A percentile compares a stretch with the other conserved stretches of the same genome.
Evolutionary conservation across 1,140 invertebrate species (phyloP).

Genomic region (Teleogryllus occipitalis): DNA sequence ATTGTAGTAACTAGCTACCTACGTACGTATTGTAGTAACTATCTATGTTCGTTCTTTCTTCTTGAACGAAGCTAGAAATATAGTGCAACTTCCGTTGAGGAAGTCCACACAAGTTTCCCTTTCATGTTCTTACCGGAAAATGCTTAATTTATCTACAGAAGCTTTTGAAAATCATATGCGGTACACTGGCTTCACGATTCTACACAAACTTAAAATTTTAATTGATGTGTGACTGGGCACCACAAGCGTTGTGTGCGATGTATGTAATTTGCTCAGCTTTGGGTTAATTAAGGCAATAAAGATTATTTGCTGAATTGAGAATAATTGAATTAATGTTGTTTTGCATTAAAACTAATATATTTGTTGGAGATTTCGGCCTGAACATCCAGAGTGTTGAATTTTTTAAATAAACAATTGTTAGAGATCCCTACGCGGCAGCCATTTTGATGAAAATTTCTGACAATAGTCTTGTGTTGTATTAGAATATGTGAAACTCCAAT

Average conservation of each 20-base stretch:
- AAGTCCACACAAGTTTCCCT: background rate
- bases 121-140: background rate
- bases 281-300: background rate
- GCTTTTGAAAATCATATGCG: background rate
- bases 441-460: constrained; percentile 22
- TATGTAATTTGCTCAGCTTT: background rate
- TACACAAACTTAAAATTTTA: background rate
- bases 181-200: background rate
- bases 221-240: background rate
- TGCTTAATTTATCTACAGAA: background rate
- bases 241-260: background rate
- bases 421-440: constrained; percentile 20
- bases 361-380: background rate
- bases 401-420: background rate
- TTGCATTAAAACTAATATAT: too few relatives aligned
- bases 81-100: background rate
- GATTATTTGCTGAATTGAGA: background rate
- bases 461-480: constrained; percentile 13
- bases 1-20: too few relatives aligned
- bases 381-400: background rate
- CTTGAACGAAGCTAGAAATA: background rate
- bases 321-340: background rate
- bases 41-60: background rate
- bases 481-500: constrained; percentile 14
- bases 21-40: too few relatives aligned